Conservation (phyloP, 1,140 invertebrate species). For the Euwallacea similis region DNA sequence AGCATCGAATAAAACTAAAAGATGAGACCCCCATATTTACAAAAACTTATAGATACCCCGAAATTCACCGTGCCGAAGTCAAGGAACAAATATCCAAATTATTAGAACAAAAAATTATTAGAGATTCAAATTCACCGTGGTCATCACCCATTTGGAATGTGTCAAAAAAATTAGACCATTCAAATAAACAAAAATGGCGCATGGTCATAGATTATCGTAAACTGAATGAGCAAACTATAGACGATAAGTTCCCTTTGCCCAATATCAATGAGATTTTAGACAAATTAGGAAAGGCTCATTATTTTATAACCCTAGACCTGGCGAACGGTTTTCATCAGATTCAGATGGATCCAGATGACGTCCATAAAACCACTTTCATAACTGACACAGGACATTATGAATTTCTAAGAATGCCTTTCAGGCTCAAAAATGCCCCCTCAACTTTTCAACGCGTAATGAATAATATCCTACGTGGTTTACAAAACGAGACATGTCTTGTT, state of each 20-base stretch:
- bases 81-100: conserved; percentile 29
- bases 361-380: conserved; percentile 24
- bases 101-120: conserved; percentile 40
- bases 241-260: conserved; percentile 22
- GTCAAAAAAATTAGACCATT: conserved; percentile 52
- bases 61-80: conserved; percentile 33
- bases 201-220: conserved; percentile 32
- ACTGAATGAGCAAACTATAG: conserved; percentile 24
- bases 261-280: conserved; percentile 29
- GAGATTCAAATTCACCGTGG: conserved; percentile 51
- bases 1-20: conserved; percentile 36
- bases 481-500: conserved; percentile 24
- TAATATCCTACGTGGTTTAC: conserved; percentile 5
- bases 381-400: conserved; percentile 32
- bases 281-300: conserved; percentile 19
- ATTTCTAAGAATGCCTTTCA: conserved; percentile 32
- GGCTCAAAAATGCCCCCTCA: conserved; percentile 32
- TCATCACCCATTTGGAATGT: conserved; percentile 44
- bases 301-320: conserved; percentile 21
- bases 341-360: conserved; percentile 20
- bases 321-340: conserved; percentile 52
- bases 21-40: conserved; percentile 26
- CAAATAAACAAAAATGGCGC: conserved; percentile 32
- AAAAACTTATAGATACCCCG: conserved; percentile 34
- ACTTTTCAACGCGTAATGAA: conserved; percentile 24